Evolutionary conservation across 2,113 vertebrate species (phyloP).

Genomic region (Hassar affinis): DNA sequence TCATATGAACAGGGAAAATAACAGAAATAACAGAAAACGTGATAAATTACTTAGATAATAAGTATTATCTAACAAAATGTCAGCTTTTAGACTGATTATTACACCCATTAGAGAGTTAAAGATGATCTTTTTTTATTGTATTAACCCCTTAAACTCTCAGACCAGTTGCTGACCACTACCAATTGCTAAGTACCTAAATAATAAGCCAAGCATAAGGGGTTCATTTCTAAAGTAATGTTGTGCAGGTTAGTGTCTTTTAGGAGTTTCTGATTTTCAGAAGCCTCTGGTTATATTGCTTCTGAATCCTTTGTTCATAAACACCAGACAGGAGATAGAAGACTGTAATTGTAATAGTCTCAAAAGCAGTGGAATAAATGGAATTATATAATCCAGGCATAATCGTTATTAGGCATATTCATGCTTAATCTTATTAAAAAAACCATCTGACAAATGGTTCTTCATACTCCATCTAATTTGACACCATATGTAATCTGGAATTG

Average conservation of each 20-base stretch:
- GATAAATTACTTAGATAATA: too few species aligned
- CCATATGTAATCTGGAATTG: constrained; percentile 22
- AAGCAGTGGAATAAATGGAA: neutral
- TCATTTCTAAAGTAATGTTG: neutral
- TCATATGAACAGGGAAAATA: neutral
- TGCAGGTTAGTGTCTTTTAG: neutral
- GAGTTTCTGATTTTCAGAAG: neutral
- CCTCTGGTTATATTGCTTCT: neutral
- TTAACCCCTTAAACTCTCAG: neutral
- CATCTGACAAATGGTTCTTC: constrained; percentile 1
- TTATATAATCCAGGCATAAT: constrained; percentile 6
- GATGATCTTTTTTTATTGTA: neutral
- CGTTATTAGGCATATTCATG: neutral
- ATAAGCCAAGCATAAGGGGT: neutral
- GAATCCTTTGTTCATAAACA: neutral
- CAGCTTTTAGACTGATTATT: neutral
- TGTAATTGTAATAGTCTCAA: neutral
- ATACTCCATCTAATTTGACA: neutral
- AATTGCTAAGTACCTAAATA: neutral
- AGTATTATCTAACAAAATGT: too few species aligned
- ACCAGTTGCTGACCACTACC: neutral
- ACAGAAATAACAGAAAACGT: neutral
- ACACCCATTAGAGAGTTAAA: neutral
- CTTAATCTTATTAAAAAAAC: constrained; percentile 24
- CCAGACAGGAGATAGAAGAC: neutral